Base-by-base conservation (phyloP, 2,113 vertebrate species). In the Hemiprocne comata region DNA sequence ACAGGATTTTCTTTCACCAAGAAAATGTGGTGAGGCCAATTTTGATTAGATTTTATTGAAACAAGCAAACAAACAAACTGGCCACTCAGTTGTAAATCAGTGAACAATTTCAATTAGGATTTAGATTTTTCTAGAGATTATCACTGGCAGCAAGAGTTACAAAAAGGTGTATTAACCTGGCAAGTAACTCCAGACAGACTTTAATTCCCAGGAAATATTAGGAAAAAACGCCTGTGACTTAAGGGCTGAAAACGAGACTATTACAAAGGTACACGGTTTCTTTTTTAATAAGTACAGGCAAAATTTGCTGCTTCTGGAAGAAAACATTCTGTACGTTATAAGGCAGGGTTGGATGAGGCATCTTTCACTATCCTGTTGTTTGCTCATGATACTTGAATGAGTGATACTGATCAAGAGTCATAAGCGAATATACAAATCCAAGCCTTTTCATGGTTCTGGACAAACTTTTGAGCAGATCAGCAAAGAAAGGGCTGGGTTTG, bases 401-500 rank as follows among this genome's bases (percentile, higher is more conserved):
- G 17, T 38, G 66, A 26, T 44, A 13, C 0, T 48, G 54, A 31
- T 38, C 31, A 21, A 20, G 42, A 79, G 18, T 48, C 15, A 1
- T 4, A 36, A 71, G 21, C 2, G 10, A 64, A 51, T 40, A 14
- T 33, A 58, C 8, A 58, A 70, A 51, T 77, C 55, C 29, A 48
- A 85, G 25, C 10, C 34, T 76, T 91, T 58, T 21, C 21, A 2
- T 48, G 50, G 25, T 16, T 91, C 75, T 72, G 71, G 58, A 60
- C 7, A 2, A 0, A 1, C 9, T 79, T 51, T 25, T 61, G 42
- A 79, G 48, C 19, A 0, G 10, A 33, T 54, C 36, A 6, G 50
- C 3, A 20, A 89, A 73, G 55, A 42, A 17, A 2, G 13, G 53
- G 38, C 70, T 79, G 65, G 20, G 33, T 31, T 60, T 81, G 54